Conservation (phyloP, 2,113 vertebrate genomes). For the Nibea coibor region DNA sequence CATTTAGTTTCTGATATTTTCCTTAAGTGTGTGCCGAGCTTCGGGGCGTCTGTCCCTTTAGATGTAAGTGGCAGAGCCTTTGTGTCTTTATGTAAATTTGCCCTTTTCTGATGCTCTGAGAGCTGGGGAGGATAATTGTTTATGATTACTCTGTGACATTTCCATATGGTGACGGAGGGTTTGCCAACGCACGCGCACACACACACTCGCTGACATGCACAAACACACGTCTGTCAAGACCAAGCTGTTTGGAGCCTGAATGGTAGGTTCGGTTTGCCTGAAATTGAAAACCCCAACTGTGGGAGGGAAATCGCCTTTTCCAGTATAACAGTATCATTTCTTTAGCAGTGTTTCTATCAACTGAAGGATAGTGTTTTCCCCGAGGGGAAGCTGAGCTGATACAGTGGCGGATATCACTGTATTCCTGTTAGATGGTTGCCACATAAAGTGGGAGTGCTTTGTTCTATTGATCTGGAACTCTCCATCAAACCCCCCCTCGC, state of each 20-base stretch:
- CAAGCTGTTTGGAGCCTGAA: constrained; percentile 32
- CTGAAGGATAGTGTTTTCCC: no score
- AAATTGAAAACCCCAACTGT: constrained; percentile 18
- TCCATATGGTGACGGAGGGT: constrained; percentile 77
- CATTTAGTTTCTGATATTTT: constrained; percentile 42
- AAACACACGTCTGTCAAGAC: constrained; percentile 42
- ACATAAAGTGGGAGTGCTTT: constrained; percentile 68
- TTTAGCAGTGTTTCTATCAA: constrained; percentile 6
- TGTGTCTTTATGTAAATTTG: constrained; percentile 79
- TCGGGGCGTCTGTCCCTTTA: constrained; percentile 30
- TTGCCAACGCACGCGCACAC: constrained; percentile 35
- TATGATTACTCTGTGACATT: constrained; percentile 80
- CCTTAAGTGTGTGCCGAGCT: constrained; percentile 38
- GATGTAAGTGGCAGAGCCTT: constrained; percentile 55
- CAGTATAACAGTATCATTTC: constrained; percentile 13
- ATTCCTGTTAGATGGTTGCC: constrained; percentile 33
- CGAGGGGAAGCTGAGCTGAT: neutral
- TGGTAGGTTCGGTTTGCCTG: constrained; percentile 19
- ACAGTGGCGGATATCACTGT: constrained; percentile 29
- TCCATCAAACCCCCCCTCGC: constrained; percentile 37
- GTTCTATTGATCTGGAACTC: constrained; percentile 70
- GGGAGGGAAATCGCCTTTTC: constrained; percentile 4
- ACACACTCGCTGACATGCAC: constrained; percentile 17
- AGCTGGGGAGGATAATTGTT: constrained; percentile 78
- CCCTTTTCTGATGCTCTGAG: constrained; percentile 67